Percentiles rank a stretch among this genome's conserved stretches.
Evolutionary conservation across 2,113 vertebrate species (phyloP).

Genomic region (Antechinus stuartii): DNA sequence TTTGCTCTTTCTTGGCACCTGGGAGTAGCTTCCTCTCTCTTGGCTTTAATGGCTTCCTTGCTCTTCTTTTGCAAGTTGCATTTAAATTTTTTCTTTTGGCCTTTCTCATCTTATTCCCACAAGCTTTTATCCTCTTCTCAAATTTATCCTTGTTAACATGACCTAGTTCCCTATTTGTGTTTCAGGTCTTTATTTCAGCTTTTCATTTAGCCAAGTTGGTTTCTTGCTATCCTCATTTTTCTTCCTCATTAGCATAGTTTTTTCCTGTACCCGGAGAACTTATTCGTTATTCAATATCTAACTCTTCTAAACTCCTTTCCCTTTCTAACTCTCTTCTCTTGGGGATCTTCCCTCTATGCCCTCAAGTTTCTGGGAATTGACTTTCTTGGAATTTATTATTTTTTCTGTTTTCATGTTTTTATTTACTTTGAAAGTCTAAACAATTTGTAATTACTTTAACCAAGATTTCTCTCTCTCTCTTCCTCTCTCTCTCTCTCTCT

Average conservation of each 20-base stretch:
- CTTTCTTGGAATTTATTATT: constrained; percentile 33
- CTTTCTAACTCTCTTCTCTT: neutral
- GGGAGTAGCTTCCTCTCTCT: neutral
- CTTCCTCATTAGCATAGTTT: neutral
- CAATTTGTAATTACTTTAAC: constrained; percentile 30
- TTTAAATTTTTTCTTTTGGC: constrained; percentile 49
- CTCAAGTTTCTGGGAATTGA: constrained; percentile 17
- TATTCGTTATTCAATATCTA: neutral
- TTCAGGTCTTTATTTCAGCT: constrained; percentile 15
- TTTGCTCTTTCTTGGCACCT: neutral
- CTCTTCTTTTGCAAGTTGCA: constrained; percentile 18
- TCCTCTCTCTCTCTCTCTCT: too few relatives aligned
- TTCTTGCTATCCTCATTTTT: constrained; percentile 41
- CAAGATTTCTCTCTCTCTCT: neutral
- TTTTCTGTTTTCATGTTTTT: constrained; percentile 2
- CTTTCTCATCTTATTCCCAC: neutral
- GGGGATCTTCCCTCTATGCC: constrained; percentile 14
- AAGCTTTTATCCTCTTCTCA: neutral
- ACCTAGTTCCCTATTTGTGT: constrained; percentile 32
- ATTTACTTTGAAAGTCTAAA: constrained; percentile 37
- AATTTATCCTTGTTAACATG: constrained; percentile 33
- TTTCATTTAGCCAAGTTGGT: constrained; percentile 17
- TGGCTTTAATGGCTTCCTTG: constrained; percentile 30
- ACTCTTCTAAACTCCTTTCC: neutral
- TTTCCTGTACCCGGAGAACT: neutral